Percentiles rank a stretch among this genome's conserved stretches.
Conservation (phyloP, 2,888 invertebrate species). For the Coenonympha glycerion region DNA sequence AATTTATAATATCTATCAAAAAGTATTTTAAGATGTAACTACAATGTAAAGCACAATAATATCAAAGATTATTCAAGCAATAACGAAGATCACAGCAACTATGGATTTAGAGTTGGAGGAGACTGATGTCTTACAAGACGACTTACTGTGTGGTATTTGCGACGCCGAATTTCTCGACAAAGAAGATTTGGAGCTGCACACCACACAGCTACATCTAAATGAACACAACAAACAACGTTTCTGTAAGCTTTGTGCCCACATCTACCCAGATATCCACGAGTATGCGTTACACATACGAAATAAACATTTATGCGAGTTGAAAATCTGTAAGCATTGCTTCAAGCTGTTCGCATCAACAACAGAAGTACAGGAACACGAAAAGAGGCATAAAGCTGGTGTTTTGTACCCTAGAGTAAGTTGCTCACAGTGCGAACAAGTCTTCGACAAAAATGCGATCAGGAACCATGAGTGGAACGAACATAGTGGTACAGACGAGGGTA, state of each 20-base stretch:
- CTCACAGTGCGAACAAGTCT: constrained; percentile 43
- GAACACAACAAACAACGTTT: constrained; percentile 16
- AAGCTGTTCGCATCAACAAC: constrained; percentile 38
- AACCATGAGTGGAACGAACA: constrained; percentile 38
- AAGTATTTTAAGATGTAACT: background rate
- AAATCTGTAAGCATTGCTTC: constrained; percentile 44
- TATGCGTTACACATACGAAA: constrained; percentile 49
- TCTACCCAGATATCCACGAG: constrained; percentile 35
- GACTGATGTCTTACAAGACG: constrained; percentile 19
- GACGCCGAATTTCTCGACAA: constrained; percentile 55
- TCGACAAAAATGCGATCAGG: constrained; percentile 34
- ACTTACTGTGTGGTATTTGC: constrained; percentile 47
- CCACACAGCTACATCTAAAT: constrained; percentile 43
- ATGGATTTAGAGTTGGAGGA: constrained; percentile 7
- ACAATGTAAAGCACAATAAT: background rate
- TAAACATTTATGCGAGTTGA: constrained; percentile 38
- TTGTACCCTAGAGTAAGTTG: constrained; percentile 35
- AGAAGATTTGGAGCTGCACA: constrained; percentile 48
- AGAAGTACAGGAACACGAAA: constrained; percentile 37
- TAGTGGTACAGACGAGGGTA: constrained; percentile 36
- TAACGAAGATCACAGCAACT: background rate
- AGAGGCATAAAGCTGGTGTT: constrained; percentile 35
- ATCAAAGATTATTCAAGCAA: background rate
- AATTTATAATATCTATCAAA: too few species aligned
- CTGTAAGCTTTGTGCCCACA: constrained; percentile 45